phyloP scores from a whole-genome alignment of 2,113 vertebrate genomes.

The Hippoglossus stenolepis region DNA sequence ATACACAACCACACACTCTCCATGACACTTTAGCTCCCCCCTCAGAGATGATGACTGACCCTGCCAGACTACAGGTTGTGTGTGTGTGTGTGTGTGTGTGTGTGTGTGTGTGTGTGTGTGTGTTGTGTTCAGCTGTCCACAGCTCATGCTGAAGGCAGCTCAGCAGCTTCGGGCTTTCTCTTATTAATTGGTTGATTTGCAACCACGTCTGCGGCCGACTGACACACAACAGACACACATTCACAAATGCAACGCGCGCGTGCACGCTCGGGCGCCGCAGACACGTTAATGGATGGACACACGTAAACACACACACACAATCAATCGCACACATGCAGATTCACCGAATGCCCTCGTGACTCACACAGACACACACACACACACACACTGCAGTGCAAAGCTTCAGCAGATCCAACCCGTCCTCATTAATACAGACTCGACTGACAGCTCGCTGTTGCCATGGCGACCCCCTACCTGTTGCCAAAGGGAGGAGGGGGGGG shows the following conservation, averaged over 20 bases:
- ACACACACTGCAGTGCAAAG: neutral
- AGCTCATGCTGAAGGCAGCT: slow-evolving; percentile 24
- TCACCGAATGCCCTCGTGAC: neutral
- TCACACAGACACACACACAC: neutral
- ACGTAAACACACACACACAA: neutral
- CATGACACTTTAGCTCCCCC: neutral
- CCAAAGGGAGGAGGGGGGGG: slow-evolving; percentile 36
- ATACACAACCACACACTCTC: neutral
- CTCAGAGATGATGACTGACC: slow-evolving; percentile 30
- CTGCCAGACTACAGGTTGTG: neutral
- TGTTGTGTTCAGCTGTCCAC: neutral
- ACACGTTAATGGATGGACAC: neutral
- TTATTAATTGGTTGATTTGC: slow-evolving; percentile 70
- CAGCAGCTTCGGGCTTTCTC: slow-evolving; percentile 41
- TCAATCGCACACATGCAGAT: neutral
- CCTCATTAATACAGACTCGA: slow-evolving; percentile 63
- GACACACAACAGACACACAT: slow-evolving; percentile 35
- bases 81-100: neutral
- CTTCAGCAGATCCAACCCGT: slow-evolving; percentile 31
- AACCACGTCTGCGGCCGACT: slow-evolving; percentile 30
- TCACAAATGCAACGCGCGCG: slow-evolving; percentile 3
- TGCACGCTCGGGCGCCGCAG: neutral
- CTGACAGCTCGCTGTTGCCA: slow-evolving; percentile 72
- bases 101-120: neutral
- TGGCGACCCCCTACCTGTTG: slow-evolving; percentile 74